Evolutionary conservation across 2,113 vertebrate species (phyloP).

Genomic region (Probosciger aterrimus): DNA sequence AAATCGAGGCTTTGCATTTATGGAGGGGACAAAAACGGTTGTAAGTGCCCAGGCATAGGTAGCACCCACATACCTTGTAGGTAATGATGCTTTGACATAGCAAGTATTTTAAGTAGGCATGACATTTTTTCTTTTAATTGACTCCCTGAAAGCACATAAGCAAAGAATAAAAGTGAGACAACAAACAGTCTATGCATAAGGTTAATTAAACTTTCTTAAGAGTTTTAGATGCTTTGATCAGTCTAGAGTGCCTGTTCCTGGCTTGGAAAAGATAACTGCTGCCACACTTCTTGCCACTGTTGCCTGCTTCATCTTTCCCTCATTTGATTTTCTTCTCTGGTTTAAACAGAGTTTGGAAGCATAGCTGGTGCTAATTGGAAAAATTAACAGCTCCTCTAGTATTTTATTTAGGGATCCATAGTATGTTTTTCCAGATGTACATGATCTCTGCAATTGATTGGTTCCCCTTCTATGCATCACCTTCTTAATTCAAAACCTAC

Average conservation of each 20-base stretch:
- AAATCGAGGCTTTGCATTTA: neutral
- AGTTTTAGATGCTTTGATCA: neutral
- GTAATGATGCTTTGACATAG: neutral
- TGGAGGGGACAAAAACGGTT: neutral
- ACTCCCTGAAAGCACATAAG: neutral
- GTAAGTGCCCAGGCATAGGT: neutral
- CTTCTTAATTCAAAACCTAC: neutral
- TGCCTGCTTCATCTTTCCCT: neutral
- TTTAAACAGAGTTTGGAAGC: neutral
- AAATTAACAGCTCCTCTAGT: neutral
- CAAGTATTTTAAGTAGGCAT: neutral
- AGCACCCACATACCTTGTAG: neutral
- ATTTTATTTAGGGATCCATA: neutral
- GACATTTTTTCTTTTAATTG: neutral
- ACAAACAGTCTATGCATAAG: neutral
- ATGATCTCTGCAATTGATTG: neutral
- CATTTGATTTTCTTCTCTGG: neutral
- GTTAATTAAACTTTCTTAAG: neutral
- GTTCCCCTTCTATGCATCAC: neutral
- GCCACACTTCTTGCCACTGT: neutral
- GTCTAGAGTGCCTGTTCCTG: neutral
- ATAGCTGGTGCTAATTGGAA: neutral
- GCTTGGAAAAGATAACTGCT: neutral
- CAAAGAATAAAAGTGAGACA: neutral
- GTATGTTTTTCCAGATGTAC: neutral